A percentile compares a stretch with the other conserved stretches of the same genome.
Conservation (phyloP, 2,797 vertebrate genomes). For the Rhyacichthys aspro region DNA sequence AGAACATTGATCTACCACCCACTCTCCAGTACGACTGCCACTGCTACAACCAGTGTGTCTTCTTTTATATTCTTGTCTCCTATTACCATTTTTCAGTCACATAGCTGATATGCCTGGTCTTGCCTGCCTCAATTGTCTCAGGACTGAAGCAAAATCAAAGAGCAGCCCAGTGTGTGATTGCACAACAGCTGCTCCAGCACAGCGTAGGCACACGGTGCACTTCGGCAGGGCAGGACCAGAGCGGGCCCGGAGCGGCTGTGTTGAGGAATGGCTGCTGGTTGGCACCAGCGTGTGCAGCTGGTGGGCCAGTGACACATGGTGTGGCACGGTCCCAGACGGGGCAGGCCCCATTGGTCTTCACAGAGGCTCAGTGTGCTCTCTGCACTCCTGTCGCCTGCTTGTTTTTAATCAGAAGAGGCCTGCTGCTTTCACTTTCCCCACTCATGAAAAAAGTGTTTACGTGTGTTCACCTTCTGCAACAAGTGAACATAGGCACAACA, state of each 20-base stretch:
- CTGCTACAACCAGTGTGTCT: constrained; percentile 68
- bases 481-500: constrained; percentile 44
- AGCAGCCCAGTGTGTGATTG: constrained; percentile 76
- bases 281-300: constrained; percentile 58
- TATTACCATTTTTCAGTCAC: constrained; percentile 77
- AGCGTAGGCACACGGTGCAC: constrained; percentile 62
- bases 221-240: constrained; percentile 61
- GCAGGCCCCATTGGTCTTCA: constrained; percentile 22
- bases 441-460: constrained; percentile 39
- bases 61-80: constrained; percentile 80
- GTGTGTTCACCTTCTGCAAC: constrained; percentile 39
- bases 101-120: constrained; percentile 87
- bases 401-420: constrained; percentile 26
- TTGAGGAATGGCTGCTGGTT: constrained; percentile 35
- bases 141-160: constrained; percentile 77
- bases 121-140: constrained; percentile 79
- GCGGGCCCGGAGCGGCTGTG: constrained; percentile 24
- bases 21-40: constrained; percentile 68
- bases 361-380: constrained; percentile 20
- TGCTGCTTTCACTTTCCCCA: constrained; percentile 47
- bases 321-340: constrained; percentile 41
- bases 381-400: constrained; percentile 15
- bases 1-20: constrained; percentile 74
- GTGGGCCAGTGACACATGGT: constrained; percentile 54
- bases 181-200: constrained; percentile 77